Evolutionary conservation across 2,888 invertebrate species (phyloP), one percentile per base, ranked within the genome.

Genomic region (Bugulina stolonifera): DNA sequence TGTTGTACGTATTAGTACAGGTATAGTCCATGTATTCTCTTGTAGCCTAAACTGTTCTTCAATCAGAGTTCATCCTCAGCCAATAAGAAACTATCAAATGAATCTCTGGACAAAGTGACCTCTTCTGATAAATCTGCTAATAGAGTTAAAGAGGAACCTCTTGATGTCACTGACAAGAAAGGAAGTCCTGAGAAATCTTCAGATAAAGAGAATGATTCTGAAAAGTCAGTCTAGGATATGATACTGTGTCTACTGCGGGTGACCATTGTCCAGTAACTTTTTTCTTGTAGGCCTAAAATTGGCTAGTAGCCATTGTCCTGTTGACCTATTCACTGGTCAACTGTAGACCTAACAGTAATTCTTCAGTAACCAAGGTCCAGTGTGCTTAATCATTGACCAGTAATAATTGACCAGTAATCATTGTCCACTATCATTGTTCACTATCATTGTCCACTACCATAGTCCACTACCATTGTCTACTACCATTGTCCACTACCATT

Each of bases 181-280:
- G 43, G 18, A 43, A 64, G 64, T 32, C 64, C 64, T 32, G 27
- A n/a, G 3, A 64, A 64, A n/a, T 64, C 64, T 14, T 64, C 64
- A 18, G 64, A 64, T n/a, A 64, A 64, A 32, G 64, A 64, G 32
- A 64, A 64, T 32, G n/a, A n/a, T n/a, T n/a, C 10, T 25, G 29
- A 22, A 14, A 64, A 64, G 64, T 64, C 3, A 29, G 64, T 64
- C 18, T 43, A 43, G 18, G 10, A 43, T 18, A 43, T 18, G 18
- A 10, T 10, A 18, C 43, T 43, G 43, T 18, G 5, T 5, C 43
- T 43, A 10, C 18, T 43, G 43, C 18, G 43, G 5, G 43, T 43
- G 43, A 5, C 5, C 43, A 43, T 43, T 43, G n/a, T 43, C 43
- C 18, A 43, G 18, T 5, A 43, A 18, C 18, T 43, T 43, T 43